Base-by-base conservation (phyloP, 2,113 vertebrate species). In the Epinephelus moara region DNA sequence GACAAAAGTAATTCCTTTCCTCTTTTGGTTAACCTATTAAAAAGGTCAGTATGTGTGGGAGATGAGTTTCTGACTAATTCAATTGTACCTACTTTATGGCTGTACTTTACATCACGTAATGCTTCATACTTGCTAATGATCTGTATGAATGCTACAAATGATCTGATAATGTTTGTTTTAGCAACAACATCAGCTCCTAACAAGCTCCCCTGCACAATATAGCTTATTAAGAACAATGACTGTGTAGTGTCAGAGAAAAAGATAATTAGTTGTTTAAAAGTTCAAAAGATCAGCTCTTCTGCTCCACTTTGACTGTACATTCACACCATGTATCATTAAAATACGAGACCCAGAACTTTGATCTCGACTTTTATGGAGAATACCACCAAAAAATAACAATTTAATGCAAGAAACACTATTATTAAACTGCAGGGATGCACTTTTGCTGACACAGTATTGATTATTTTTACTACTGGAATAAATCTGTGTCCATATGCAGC, bases 1-100 rank as follows among this genome's bases (percentile, higher is more conserved):
- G 80, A 87, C 84, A 85, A 84, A 80, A 84, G 80, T 87, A 85
- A 91, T 90, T 84, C 75, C 75, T 91, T 82, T 87, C 82, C 86
- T 84, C 63, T 88, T 89, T 87, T 88, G 87, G 62, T 42, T 77
- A 83, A 76, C 84, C 88, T 77, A 85, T 87, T 81, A 88, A 86
- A 86, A 89, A 88, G 78, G 81, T 80, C 78, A 84, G 68, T 19
- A 62, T 71, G 45, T 27, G 47, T 67, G 30, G 45, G 49, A 23
- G 70, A 82, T 75, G 67, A 75, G 64, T 61, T 82, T 73, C 64
- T 30, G 17, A 76, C 45, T 80, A 84, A 82, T 84, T 80, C 71
- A 80, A 60, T 72, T 76, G 53, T 53, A 74, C 74, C 67, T 63
- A 77, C 45, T 81, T 87, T 85, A 56, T 47, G 47, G 73, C 61